phyloP scores from a whole-genome alignment of 2,888 invertebrate species.

The Cataglyphis livida region DNA sequence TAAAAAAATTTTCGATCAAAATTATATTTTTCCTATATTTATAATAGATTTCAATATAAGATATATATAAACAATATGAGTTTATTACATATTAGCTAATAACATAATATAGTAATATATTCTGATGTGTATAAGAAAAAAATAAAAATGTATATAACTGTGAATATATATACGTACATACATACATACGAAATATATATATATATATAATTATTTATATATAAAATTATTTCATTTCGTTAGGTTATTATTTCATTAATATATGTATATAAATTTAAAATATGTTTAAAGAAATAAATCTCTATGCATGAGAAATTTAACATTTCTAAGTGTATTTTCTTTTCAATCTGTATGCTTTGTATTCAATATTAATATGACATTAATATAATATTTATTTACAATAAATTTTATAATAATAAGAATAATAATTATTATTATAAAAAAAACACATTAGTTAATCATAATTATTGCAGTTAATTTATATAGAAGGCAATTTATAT shows the following conservation, averaged over 20 bases:
- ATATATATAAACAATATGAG: slow-evolving; percentile 14
- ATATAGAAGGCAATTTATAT: neutral
- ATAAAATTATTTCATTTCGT: too few relatives aligned
- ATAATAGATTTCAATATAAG: neutral
- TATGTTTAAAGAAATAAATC: slow-evolving; percentile 2
- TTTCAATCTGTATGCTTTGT: neutral
- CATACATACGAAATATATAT: neutral
- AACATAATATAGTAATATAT: slow-evolving; percentile 9
- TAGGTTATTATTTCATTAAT: too few relatives aligned
- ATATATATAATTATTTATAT: neutral
- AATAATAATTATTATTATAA: neutral
- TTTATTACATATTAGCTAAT: neutral
- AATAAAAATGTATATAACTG: neutral
- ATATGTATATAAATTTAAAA: neutral
- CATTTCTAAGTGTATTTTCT: neutral
- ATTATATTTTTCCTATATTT: neutral
- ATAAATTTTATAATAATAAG: neutral
- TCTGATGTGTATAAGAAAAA: neutral
- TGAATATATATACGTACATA: neutral
- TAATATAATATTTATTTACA: neutral
- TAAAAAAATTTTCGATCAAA: slow-evolving; percentile 43
- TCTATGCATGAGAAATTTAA: neutral
- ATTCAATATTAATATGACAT: neutral
- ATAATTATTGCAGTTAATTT: neutral
- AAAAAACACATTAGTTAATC: neutral